phyloP scores from a whole-genome alignment of 2,888 invertebrate genomes.

The Yponomeuta sedellus region DNA sequence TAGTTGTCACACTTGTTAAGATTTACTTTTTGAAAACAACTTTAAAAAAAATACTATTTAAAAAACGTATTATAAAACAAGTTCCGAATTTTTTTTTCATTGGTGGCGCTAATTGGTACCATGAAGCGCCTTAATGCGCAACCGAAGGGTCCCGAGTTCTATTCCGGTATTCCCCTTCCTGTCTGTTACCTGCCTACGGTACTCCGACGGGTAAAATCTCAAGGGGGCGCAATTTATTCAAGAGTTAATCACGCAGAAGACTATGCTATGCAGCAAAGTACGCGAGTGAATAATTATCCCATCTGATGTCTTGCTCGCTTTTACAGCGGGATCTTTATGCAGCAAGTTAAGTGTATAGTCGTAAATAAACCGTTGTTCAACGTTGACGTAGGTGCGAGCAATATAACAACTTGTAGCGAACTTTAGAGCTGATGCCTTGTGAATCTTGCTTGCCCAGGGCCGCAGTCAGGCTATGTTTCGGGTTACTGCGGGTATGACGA shows the following conservation, averaged over 20 bases:
- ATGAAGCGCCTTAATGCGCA: too few relatives aligned
- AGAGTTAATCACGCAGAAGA: not conserved
- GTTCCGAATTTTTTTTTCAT: too few relatives aligned
- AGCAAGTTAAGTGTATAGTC: conserved; percentile 1
- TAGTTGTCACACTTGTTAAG: too few relatives aligned
- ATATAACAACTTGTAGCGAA: not conserved
- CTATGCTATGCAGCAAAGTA: not conserved
- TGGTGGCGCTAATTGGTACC: too few relatives aligned
- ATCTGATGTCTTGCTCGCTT: not conserved
- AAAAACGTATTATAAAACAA: too few relatives aligned
- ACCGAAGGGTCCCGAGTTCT: too few relatives aligned
- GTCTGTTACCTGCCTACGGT: too few relatives aligned
- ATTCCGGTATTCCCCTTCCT: too few relatives aligned
- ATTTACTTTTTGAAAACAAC: too few relatives aligned
- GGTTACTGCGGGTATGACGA: too few relatives aligned
- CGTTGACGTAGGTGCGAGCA: not conserved
- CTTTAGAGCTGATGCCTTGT: not conserved
- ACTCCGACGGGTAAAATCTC: not conserved
- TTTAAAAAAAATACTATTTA: too few relatives aligned
- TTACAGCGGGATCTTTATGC: not conserved
- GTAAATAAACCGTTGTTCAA: not conserved
- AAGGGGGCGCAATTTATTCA: not conserved
- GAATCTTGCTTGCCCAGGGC: not conserved
- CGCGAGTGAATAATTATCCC: not conserved
- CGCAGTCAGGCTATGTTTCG: too few relatives aligned